These are phyloP conservation scores for Chaetura pelagica DNA, from an alignment of 2,113 vertebrate species.

Conservation along the genomic window DNA sequence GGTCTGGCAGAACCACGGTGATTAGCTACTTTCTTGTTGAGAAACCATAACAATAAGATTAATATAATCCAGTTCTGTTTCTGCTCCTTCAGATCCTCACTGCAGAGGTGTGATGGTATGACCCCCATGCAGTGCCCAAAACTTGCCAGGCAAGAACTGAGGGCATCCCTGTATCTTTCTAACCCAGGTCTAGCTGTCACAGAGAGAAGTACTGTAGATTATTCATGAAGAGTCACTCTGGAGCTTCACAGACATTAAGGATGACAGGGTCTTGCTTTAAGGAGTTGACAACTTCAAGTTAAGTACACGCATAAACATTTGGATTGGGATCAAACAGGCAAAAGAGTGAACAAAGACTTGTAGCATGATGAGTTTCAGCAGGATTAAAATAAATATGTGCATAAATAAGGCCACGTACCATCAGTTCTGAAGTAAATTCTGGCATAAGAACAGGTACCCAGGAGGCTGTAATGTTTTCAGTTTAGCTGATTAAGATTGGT, in stretches of 20 bases:
- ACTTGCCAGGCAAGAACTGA: neutral
- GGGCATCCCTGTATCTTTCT: neutral
- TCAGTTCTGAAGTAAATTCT: neutral
- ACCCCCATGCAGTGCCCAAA: neutral
- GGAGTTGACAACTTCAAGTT: neutral
- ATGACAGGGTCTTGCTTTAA: slow-evolving; percentile 21
- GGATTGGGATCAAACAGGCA: slow-evolving; percentile 49
- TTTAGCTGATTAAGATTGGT: neutral
- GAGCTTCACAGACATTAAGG: neutral
- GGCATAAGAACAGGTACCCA: neutral
- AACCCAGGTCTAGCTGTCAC: neutral
- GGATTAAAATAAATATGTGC: slow-evolving; percentile 57
- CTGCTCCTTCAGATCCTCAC: neutral
- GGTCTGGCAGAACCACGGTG: neutral
- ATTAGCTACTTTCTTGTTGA: neutral
- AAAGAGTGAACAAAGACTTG: slow-evolving; percentile 13
- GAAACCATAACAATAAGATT: slow-evolving; percentile 5
- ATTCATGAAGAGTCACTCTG: neutral
- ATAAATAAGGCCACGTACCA: slow-evolving; percentile 11
- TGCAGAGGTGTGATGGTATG: neutral
- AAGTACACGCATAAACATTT: neutral
- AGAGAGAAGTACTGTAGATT: neutral
- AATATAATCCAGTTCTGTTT: neutral
- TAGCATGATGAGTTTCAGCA: slow-evolving; percentile 20
- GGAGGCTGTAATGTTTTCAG: neutral